Evolutionary conservation across 2,113 vertebrate species (phyloP).

Genomic region (Neofelis nebulosa): DNA sequence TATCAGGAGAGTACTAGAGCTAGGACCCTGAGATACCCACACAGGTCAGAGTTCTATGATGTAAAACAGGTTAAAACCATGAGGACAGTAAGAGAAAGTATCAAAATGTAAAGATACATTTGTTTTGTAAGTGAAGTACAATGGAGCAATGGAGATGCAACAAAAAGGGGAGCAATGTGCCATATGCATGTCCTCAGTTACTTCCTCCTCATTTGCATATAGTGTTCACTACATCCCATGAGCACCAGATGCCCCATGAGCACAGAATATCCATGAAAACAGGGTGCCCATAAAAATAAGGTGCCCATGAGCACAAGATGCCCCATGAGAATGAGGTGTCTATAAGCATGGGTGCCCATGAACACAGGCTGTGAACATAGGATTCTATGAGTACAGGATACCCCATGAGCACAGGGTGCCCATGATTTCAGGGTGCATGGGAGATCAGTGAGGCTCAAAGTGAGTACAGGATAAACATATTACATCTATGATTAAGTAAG

Average conservation of each 20-base stretch:
- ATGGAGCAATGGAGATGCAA: not conserved
- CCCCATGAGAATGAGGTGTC: not conserved
- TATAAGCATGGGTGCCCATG: not conserved
- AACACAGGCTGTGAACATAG: not conserved
- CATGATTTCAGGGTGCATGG: too few relatives aligned
- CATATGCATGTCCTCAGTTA: not conserved
- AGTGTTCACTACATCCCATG: not conserved
- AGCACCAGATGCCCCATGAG: not conserved
- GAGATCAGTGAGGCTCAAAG: not conserved
- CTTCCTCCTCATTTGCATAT: not conserved
- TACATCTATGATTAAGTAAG: not conserved
- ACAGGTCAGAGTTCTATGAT: not conserved
- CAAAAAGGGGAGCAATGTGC: not conserved
- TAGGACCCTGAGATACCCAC: not conserved
- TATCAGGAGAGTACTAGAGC: not conserved
- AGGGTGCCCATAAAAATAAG: not conserved
- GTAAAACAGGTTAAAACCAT: not conserved
- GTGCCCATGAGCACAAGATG: not conserved
- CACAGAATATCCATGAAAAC: fast-evolving
- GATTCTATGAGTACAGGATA: not conserved
- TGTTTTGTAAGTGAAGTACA: not conserved
- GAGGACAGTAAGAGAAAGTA: not conserved
- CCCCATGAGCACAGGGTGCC: not conserved
- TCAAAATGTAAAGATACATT: not conserved
- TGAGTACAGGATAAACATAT: not conserved